A percentile compares a stretch with the other conserved stretches of the same genome.
phyloP scores from a whole-genome alignment of 1,140 invertebrate species.

The Ceratina japonica region DNA sequence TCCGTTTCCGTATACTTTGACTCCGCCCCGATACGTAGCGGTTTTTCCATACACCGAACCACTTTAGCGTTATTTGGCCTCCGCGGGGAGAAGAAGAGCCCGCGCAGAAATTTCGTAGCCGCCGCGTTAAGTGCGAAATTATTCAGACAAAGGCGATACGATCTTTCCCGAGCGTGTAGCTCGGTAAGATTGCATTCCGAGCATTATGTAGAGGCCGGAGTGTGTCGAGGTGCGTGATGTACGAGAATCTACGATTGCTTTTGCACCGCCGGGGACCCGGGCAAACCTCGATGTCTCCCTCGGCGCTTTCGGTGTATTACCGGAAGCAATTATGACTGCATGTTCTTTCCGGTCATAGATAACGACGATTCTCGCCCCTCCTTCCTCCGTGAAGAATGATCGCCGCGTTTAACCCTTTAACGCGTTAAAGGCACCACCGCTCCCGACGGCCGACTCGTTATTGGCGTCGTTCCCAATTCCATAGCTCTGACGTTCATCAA shows the following conservation, averaged over 20 bases:
- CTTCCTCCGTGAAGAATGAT: background rate
- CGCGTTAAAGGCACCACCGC: too few species aligned
- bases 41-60: background rate
- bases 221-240: conserved; percentile 26
- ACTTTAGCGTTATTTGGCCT: too few species aligned
- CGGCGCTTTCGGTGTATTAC: conserved; percentile 34
- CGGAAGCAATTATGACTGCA: conserved; percentile 50
- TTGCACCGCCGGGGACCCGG: conserved; percentile 13
- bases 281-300: conserved; percentile 37
- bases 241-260: conserved; percentile 44
- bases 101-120: background rate
- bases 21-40: background rate
- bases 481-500: too few species aligned
- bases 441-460: too few species aligned
- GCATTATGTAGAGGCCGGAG: conserved; percentile 9
- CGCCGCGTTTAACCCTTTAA: background rate
- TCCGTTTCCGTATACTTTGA: too few species aligned
- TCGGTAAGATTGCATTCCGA: conserved; percentile 32
- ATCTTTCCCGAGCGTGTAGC: conserved; percentile 13
- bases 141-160: conserved; percentile 33
- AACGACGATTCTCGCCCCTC: conserved; percentile 8
- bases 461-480: too few species aligned
- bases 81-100: background rate
- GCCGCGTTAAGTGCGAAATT: conserved; percentile 14
- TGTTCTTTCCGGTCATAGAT: conserved; percentile 48